A percentile compares a stretch with the other conserved stretches of the same genome.
Evolutionary conservation across 2,113 vertebrate genomes (phyloP).

Genomic region (Cinclus mexicanus): DNA sequence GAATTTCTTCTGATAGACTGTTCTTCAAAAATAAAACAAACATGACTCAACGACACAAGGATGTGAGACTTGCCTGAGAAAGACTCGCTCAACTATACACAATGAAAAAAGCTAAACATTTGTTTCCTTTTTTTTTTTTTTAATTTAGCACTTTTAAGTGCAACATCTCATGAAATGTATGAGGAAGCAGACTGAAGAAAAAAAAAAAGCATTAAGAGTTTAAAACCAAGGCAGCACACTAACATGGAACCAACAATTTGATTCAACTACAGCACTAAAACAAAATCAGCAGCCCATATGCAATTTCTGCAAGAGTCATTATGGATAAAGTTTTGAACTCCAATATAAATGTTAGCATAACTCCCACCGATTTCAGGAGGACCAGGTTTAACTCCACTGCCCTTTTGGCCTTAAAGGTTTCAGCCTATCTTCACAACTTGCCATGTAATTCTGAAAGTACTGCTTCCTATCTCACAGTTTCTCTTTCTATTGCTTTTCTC

Average conservation of each 20-base stretch:
- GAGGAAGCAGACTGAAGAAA: background rate
- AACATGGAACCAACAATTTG: background rate
- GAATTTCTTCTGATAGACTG: background rate
- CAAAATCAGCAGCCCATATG: background rate
- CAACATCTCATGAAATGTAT: background rate
- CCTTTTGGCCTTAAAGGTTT: background rate
- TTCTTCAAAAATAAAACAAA: conserved; percentile 17
- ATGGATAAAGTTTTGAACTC: background rate
- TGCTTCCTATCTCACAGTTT: background rate
- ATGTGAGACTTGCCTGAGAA: background rate
- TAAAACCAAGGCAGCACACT: background rate
- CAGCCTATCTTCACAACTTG: fast-evolving
- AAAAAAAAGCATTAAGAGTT: background rate
- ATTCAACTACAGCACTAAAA: background rate
- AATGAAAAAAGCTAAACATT: background rate
- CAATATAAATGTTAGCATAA: background rate
- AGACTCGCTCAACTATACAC: background rate
- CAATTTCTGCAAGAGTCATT: background rate
- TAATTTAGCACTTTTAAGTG: background rate
- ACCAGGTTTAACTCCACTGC: background rate
- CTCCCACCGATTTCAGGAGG: background rate
- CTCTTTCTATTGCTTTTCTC: background rate
- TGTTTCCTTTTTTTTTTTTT: background rate
- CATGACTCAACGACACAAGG: background rate
- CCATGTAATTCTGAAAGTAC: background rate